A percentile compares a stretch with the other conserved stretches of the same genome.
Conservation (phyloP, 2,113 vertebrate genomes). For the Bungarus multicinctus region DNA sequence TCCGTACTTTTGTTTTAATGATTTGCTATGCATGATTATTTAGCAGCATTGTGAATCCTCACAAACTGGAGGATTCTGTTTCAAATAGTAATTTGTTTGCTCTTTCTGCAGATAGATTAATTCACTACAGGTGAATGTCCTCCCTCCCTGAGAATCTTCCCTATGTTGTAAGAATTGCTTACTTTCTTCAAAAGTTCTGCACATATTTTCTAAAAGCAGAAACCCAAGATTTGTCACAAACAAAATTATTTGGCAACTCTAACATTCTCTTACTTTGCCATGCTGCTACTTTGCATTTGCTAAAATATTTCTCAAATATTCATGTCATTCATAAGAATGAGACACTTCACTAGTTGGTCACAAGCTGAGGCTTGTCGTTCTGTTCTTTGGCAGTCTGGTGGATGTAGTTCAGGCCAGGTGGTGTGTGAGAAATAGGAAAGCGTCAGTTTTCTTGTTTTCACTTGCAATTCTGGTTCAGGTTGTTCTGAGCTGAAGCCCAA, state of each 20-base stretch:
- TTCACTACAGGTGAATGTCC: neutral
- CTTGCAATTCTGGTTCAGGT: constrained; percentile 15
- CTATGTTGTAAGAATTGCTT: neutral
- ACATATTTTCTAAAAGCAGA: neutral
- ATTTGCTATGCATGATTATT: neutral
- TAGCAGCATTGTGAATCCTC: neutral
- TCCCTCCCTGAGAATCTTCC: neutral
- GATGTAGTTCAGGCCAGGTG: neutral
- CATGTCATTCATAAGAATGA: fast-evolving
- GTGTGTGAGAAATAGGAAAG: constrained; percentile 1
- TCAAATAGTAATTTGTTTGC: neutral
- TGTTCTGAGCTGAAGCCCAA: constrained; percentile 42
- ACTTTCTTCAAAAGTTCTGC: neutral
- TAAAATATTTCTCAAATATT: neutral
- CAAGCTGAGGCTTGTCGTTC: neutral
- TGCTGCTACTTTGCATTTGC: neutral
- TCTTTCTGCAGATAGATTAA: neutral
- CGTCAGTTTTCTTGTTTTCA: constrained; percentile 28
- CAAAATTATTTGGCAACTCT: neutral
- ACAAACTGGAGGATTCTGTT: neutral
- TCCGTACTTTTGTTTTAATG: neutral
- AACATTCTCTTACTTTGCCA: neutral
- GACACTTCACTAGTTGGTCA: neutral
- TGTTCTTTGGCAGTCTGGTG: neutral
- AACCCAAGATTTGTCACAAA: neutral